Percentiles rank a stretch among this genome's conserved stretches.
Evolutionary conservation across 2,113 vertebrate species (phyloP).

Genomic region (Rostratula benghalensis): DNA sequence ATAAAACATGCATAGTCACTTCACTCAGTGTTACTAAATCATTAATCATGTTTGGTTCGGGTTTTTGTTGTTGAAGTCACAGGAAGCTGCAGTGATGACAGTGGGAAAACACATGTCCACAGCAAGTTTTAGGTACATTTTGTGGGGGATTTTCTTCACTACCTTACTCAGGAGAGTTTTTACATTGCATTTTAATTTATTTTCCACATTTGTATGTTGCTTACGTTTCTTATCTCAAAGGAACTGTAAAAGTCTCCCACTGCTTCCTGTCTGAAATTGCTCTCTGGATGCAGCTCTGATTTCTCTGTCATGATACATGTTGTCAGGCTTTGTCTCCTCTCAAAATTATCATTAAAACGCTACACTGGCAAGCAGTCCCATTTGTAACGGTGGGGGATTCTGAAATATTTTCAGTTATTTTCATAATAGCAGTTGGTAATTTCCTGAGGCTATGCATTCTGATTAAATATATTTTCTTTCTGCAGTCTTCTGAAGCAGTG

Average conservation of each 20-base stretch:
- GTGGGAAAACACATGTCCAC: background rate
- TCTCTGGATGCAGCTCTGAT: conserved; percentile 24
- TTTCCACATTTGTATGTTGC: background rate
- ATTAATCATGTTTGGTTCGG: background rate
- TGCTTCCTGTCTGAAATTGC: conserved; percentile 20
- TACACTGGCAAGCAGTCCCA: background rate
- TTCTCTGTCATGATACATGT: background rate
- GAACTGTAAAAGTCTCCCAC: conserved; percentile 12
- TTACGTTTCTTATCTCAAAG: background rate
- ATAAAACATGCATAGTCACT: background rate
- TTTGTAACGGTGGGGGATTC: background rate
- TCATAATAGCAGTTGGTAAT: background rate
- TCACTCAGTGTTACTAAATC: background rate
- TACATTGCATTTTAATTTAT: background rate
- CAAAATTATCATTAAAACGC: conserved; percentile 11
- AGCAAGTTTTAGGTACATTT: background rate
- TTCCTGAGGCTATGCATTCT: conserved; percentile 12
- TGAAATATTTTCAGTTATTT: conserved; percentile 35
- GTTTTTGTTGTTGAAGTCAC: background rate
- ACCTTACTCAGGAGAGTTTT: background rate
- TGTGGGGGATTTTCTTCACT: background rate
- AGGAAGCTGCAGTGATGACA: background rate
- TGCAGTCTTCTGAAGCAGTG: background rate
- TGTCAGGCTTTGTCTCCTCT: conserved; percentile 3
- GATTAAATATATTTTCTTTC: background rate